These are phyloP conservation scores for Porites australiensis DNA, from an alignment of 64 coral and sea anemone species.

Conservation along the genomic window DNA sequence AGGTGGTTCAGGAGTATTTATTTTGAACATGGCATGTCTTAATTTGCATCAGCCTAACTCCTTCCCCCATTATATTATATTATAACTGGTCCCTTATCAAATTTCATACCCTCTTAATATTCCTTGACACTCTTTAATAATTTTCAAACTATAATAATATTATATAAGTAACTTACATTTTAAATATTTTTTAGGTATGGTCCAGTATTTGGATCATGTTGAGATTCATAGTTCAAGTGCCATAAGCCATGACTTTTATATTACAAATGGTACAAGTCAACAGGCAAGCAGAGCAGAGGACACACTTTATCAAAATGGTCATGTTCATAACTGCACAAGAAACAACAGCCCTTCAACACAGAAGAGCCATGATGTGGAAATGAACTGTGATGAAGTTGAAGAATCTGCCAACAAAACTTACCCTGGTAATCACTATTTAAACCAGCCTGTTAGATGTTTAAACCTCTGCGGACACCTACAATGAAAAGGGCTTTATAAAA, in stretches of 20 bases:
- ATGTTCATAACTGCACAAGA: background rate
- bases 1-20: too few species aligned
- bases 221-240: constrained; percentile 49
- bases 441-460: constrained; percentile 55
- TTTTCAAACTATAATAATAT: too few species aligned
- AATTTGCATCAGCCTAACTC: too few species aligned
- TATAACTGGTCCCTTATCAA: too few species aligned
- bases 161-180: too few species aligned
- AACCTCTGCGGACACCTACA: constrained; percentile 27
- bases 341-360: background rate
- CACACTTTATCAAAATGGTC: background rate
- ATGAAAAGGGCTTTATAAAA: background rate
- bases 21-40: too few species aligned
- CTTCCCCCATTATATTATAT: too few species aligned
- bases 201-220: constrained; percentile 56
- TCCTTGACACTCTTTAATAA: too few species aligned
- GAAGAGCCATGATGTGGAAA: constrained; percentile 23
- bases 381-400: constrained; percentile 35
- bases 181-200: constrained; percentile 32
- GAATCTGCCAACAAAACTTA: background rate
- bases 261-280: background rate
- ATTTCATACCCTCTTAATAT: too few species aligned
- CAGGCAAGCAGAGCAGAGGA: background rate
- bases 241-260: constrained; percentile 23
- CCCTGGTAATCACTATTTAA: constrained; percentile 9